These are phyloP conservation scores for Temnothorax nylanderi DNA, from an alignment of 1,140 invertebrate species.

Conservation along the genomic window DNA sequence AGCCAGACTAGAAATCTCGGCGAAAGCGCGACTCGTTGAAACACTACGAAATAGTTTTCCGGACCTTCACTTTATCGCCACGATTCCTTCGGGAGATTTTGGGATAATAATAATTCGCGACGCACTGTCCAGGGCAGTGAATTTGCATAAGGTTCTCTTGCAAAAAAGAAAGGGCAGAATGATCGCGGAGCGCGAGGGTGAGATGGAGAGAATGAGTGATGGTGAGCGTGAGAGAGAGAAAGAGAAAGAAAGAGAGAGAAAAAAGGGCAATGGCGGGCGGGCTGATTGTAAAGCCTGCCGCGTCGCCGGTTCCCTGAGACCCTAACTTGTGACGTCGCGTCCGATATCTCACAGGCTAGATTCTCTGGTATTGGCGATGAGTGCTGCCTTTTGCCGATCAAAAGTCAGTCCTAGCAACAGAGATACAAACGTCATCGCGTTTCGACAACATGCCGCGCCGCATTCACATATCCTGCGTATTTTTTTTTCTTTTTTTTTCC, in stretches of 20 bases:
- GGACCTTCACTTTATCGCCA: background rate
- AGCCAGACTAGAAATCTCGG: background rate
- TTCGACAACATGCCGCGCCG: slow-evolving; percentile 40
- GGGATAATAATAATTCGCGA: slow-evolving; percentile 20
- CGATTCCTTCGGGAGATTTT: slow-evolving; percentile 4
- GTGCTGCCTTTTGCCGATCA: slow-evolving; percentile 84
- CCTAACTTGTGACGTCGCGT: slow-evolving; percentile 90
- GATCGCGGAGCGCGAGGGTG: slow-evolving; percentile 40
- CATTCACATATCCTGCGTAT: background rate
- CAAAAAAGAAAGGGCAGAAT: slow-evolving; percentile 22
- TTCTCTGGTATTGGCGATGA: slow-evolving; percentile 90
- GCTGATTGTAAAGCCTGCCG: slow-evolving; percentile 84
- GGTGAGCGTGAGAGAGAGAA: slow-evolving; percentile 37
- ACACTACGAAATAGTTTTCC: background rate
- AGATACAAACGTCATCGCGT: slow-evolving; percentile 68
- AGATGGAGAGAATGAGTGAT: slow-evolving; percentile 45
- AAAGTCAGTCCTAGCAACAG: slow-evolving; percentile 83
- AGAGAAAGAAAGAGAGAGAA: slow-evolving; percentile 50
- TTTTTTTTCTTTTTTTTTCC: background rate
- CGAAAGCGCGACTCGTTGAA: background rate
- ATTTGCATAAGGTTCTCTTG: slow-evolving; percentile 36
- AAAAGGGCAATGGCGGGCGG: slow-evolving; percentile 81
- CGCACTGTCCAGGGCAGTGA: background rate
- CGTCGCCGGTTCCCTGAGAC: slow-evolving; percentile 91
- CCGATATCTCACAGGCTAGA: slow-evolving; percentile 90